Base-by-base conservation (phyloP, 2,797 vertebrate species). In the Macrochelys suwanniensis region DNA sequence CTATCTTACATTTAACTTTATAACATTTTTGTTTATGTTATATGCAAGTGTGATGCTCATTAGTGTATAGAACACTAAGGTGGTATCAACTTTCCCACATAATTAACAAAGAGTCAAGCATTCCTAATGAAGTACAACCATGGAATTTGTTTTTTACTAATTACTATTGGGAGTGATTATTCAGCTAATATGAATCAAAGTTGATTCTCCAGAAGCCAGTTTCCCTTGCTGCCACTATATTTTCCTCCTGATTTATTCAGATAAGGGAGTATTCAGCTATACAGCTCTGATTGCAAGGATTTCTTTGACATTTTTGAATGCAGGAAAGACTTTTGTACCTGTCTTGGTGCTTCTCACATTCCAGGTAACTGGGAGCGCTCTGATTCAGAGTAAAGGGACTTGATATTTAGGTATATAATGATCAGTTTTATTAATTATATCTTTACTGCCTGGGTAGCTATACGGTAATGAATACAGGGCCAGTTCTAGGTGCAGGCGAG, bases 231-330 rank as follows among this genome's bases (percentile, higher is more conserved):
- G 42, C 15, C 7, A 15, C 26, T 77, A 28, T 47, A 47, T 49
- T 47, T 28, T 31, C 26, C 68, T 25, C 59, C 19, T 28, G 11
- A 77, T 76, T 76, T 76, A 47, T 45, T 45, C 74, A 47, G 25
- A 9, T 31, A 16, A 49, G 26, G 26, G 45, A 77, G 25, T 28
- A 47, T 76, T 28, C 74, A 76, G 12, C n/a, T 37, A 4, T 37
- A 68, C 65, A 37, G 7, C 37, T 37, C n/a, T 68, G 65, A 17
- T 31, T 47, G 42, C 42, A 89, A 51, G 51, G 92, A 26, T 23
- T 91, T 90, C 95, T 87, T 74, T 91, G 59, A 95, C 53, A 45
- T 45, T 94, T 93, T 51, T 68, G 86, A 74, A 86, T 21, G 13
- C 28, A 5, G 87, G 56, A 45, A 85, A 89, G 94, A 92, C 6